Evolutionary conservation across 2,797 vertebrate species (phyloP), one percentile per base, ranked within the genome.

Genomic region (Megaceryle alcyon): DNA sequence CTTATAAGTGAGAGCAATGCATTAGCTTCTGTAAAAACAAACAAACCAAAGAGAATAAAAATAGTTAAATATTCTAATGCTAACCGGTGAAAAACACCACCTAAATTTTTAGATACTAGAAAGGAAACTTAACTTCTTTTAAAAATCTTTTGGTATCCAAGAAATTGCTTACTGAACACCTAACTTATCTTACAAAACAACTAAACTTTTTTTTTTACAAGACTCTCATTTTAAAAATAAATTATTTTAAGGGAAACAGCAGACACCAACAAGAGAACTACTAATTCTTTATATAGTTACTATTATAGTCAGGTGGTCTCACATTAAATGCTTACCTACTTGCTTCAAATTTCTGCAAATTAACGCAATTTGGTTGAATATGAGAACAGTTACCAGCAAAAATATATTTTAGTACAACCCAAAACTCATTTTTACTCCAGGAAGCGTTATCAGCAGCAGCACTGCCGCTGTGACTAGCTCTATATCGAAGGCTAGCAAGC

Each of bases 361-460:
- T 13, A 53, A 1, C 53, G 8, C 14, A 11, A 8, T 7, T 31
- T 12, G 2, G 9, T 6, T 37, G 28, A 28, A 11, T 1, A 10
- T 0, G 7, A 37, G 4, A 51, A 6, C 9, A 18, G 23, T 12
- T 1, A 9, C 21, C 0, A 31, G 21, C 11, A n/a, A 19, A 51
- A 14, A 46, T 3, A 3, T 7, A 21, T 7, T 13, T 8, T 7
- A 14, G 16, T 19, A 17, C 12, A 6, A 26, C 17, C 22, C 18
- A 19, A 22, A 29, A 0, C 7, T 19, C 29, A 0, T 0, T 1
- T 2, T 1, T 26, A 26, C 43, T 9, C 18, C 2, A 17, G 3
- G 1, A 61, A n/a, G 7, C 0, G 1, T 48, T 29, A 12, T 7
- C 7, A 3, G 9, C 2, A 19, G 31, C 65, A 16, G 4, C 0